Evolutionary conservation across 2,113 vertebrate species (phyloP).

Genomic region (Peromyscus californicus): DNA sequence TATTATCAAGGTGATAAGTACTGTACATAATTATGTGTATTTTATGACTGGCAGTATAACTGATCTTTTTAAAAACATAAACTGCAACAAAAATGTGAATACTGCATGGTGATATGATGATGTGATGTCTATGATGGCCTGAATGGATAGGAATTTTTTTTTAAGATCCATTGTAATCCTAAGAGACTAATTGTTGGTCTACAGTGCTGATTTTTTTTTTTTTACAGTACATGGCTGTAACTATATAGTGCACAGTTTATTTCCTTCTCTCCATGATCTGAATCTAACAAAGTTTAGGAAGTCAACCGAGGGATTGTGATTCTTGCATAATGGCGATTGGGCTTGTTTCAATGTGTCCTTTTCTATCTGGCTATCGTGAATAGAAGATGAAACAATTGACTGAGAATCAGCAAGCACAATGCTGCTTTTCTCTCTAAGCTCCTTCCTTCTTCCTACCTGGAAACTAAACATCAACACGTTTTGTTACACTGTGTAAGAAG

Average conservation of each 20-base stretch:
- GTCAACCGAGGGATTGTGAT: neutral
- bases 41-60: neutral
- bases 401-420: neutral
- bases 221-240: neutral
- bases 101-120: neutral
- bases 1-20: neutral
- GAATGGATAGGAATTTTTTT: neutral
- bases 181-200: neutral
- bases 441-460: neutral
- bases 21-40: neutral
- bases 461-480: constrained; percentile 15
- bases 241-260: neutral
- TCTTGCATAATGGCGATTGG: neutral
- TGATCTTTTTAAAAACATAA: neutral
- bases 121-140: neutral
- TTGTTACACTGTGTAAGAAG: neutral
- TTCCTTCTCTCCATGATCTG: neutral
- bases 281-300: neutral
- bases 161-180: neutral
- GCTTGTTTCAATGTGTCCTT: neutral
- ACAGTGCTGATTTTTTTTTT: neutral
- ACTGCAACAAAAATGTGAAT: neutral
- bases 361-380: neutral
- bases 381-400: neutral
- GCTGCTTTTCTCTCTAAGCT: neutral